Evolutionary conservation across 2,888 invertebrate genomes (phyloP).

Genomic region (Bugulina stolonifera): DNA sequence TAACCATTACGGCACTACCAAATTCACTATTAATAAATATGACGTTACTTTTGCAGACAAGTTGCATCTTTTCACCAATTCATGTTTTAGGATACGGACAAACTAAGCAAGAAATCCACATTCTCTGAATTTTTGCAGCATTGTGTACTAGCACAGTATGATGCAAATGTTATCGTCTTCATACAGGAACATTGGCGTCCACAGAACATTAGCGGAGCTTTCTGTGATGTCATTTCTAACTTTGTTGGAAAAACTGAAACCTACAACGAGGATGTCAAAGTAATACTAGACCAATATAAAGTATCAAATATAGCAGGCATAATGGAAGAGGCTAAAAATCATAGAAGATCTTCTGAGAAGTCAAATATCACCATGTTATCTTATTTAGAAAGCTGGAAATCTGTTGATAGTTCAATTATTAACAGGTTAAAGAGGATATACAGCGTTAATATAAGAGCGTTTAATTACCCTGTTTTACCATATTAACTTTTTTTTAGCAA

Average conservation of each 20-base stretch:
- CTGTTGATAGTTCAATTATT: too few species aligned
- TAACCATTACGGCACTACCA: too few species aligned
- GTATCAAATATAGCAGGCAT: not conserved
- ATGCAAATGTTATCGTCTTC: not conserved
- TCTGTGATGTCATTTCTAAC: not conserved
- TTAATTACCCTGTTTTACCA: too few species aligned
- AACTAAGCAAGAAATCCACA: not conserved
- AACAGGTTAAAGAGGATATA: too few species aligned
- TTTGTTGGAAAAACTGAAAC: not conserved
- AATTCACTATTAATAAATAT: too few species aligned
- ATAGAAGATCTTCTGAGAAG: not conserved
- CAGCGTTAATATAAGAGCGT: too few species aligned
- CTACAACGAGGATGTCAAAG: not conserved
- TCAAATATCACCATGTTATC: too few species aligned
- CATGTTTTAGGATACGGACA: too few species aligned
- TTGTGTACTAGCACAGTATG: not conserved
- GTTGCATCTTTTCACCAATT: too few species aligned
- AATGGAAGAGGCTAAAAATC: not conserved
- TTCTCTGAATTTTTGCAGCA: not conserved
- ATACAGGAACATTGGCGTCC: not conserved
- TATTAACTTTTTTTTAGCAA: too few species aligned
- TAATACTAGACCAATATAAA: not conserved
- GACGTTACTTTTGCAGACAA: too few species aligned
- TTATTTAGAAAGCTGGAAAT: too few species aligned
- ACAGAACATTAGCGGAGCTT: not conserved